These are phyloP conservation scores for Lordiphosa andalusiaca DNA, from an alignment of 2,888 invertebrate species.

Conservation along the genomic window DNA sequence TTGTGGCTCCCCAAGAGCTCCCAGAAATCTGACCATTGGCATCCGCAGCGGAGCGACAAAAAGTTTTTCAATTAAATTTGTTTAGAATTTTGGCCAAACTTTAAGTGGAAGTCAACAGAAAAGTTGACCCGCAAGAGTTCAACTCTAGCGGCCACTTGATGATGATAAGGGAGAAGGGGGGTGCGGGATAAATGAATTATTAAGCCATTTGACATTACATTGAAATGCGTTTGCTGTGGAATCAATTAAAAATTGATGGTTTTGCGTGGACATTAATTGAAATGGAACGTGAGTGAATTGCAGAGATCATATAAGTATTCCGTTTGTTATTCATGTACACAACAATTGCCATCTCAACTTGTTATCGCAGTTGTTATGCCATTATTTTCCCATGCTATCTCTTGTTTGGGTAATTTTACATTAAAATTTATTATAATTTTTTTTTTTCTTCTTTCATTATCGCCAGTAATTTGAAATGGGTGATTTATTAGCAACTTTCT, in stretches of 20 bases:
- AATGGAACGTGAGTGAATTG: constrained; percentile 42
- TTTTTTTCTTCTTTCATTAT: no score
- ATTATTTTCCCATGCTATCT: constrained; percentile 16
- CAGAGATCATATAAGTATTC: constrained; percentile 13
- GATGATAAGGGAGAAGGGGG: neutral
- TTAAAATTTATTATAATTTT: no score
- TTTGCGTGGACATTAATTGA: constrained; percentile 35
- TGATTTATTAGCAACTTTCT: no score
- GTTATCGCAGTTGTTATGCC: constrained; percentile 45
- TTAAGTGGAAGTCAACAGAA: constrained; percentile 32
- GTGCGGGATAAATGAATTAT: constrained; percentile 26
- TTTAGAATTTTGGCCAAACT: constrained; percentile 66
- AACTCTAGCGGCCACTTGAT: constrained; percentile 7
- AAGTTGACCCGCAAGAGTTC: constrained; percentile 17
- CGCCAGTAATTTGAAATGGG: no score
- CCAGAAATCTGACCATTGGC: constrained; percentile 56
- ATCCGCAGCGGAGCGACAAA: constrained; percentile 37
- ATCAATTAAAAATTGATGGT: constrained; percentile 42
- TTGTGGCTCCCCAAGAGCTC: constrained; percentile 22
- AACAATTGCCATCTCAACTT: constrained; percentile 26
- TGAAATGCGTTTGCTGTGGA: constrained; percentile 17
- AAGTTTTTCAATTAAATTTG: constrained; percentile 74
- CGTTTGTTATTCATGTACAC: neutral
- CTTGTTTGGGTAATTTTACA: constrained; percentile 18
- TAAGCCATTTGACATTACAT: constrained; percentile 22